Evolutionary conservation across 2,113 vertebrate species (phyloP).

Genomic region (Crocuta crocuta): DNA sequence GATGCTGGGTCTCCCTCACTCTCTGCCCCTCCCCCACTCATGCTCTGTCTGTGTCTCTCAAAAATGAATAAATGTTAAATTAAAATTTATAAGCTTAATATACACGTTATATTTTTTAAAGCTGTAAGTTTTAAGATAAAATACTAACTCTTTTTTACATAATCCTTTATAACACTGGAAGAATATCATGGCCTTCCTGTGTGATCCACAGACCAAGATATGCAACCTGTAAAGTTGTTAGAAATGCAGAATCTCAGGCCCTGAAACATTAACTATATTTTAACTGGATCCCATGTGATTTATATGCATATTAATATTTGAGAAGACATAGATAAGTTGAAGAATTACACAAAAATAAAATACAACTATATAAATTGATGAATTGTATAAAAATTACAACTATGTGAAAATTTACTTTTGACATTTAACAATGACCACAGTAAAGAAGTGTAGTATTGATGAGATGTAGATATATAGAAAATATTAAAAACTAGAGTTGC

Average conservation of each 20-base stretch:
- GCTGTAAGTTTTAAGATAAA: neutral
- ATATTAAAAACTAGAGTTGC: neutral
- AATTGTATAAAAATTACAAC: neutral
- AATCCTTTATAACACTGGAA: neutral
- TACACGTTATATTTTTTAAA: neutral
- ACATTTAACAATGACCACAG: slow-evolving; percentile 6
- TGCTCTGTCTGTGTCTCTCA: too few species aligned
- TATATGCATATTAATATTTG: neutral
- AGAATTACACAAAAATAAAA: neutral
- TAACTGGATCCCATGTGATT: neutral
- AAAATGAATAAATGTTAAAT: too few species aligned
- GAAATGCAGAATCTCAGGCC: neutral
- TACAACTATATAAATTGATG: neutral
- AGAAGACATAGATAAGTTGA: neutral
- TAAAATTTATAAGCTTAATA: neutral
- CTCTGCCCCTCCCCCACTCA: too few species aligned
- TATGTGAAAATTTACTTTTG: neutral
- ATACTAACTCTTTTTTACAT: neutral
- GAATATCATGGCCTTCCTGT: neutral
- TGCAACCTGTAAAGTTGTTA: neutral
- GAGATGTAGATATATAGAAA: neutral
- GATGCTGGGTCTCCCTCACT: too few species aligned
- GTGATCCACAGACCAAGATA: neutral
- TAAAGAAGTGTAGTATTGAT: neutral
- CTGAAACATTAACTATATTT: neutral